Evolutionary conservation across 2,113 vertebrate species (phyloP), one percentile per base, ranked within the genome.

Genomic region (Elephas maximus): DNA sequence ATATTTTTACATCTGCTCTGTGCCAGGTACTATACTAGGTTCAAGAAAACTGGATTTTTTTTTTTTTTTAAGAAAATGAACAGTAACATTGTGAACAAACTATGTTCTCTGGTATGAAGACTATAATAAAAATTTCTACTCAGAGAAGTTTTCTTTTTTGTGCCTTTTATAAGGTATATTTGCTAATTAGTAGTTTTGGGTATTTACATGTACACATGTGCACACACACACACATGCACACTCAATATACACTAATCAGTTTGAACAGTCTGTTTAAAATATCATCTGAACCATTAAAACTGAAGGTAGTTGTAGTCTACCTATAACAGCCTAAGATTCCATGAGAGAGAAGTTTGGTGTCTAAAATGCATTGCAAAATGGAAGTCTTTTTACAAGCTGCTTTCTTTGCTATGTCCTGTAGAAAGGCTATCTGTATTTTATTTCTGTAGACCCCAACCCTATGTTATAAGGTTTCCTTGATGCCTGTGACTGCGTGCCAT

Each of bases 361-460:
- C 45, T 83, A 86, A 94, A 79, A 80, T 26, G 11, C 30, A n/a
- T 69, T 57, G 12, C 77, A 51, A 48, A 53, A 79, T 74, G 28
- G 45, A 51, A 33, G 17, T 79, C 26, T 51, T 79, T 69, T 88
- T 53, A 57, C 63, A 86, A 86, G n/a, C 91, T 76, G 18, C 48
- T 79, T 88, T 80, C 30, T 30, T 8, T 20, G 71, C 62, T 81
- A 37, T 33, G 5, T 44, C 60, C 30, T 45, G 0, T 62, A 78
- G 83, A 89, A 65, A 88, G n/a, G 3, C 41, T 81, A 7, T 92
- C 69, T 41, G 5, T 95, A 20, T 90, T 91, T 92, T 83, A 86
- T 71, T 97, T 71, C 94, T 80, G 57, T 79, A 83, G 60, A 63
- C 44, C 89, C 63, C 63, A 18, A 15, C 57, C n/a, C 51, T 77